Base-by-base conservation (phyloP, 2,888 invertebrate genomes). In the Clanis bilineata region DNA sequence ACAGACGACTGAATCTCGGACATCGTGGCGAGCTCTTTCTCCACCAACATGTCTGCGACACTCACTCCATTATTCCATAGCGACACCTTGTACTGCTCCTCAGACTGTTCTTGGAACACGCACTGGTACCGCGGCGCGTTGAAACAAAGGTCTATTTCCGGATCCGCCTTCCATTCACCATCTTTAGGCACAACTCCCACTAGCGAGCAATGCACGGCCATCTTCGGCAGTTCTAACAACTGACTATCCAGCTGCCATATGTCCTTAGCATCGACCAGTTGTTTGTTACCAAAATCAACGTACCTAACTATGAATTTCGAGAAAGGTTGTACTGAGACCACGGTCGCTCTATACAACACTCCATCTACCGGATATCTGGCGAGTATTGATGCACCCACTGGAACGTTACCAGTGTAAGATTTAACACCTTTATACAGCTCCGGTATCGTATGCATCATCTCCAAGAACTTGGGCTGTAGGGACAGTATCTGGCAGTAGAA, bases 261-360 rank as follows among this genome's bases (percentile, higher is more conserved):
- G 69, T 95, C 94, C 62, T 87, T 92, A 0, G 90, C 88, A 51
- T 93, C 93, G 0, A 96, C 95, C 0, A 93, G 86, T 43, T 94
- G 94, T 60, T 93, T 93, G 73, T 96, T 96, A 2, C 97, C 97
- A 70, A 95, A 96, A 82, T 97, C 97, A 0, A 97, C 93, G 74
- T 95, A 96, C 25, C 94, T 93, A 0, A 97, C 95, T 60, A 94
- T 93, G 78, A 94, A 94, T 69, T 94, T 93, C 0, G 93, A 92
- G 44, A 91, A 83, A 64, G 93, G 92, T 62, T 94, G 93, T 45
- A 93, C 90, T 2, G 94, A 92, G 0, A 94, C 77, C 0, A 96
- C 88, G 38, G 93, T 93, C 0, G 95, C 96, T 56, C 97, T 90
- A 77, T 96, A 96, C 18, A 96, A 80, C 2, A 95, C 94, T 10